These are phyloP conservation scores for Propithecus deckenii DNA, from an alignment of 2,797 vertebrate species.

Conservation along the genomic window DNA sequence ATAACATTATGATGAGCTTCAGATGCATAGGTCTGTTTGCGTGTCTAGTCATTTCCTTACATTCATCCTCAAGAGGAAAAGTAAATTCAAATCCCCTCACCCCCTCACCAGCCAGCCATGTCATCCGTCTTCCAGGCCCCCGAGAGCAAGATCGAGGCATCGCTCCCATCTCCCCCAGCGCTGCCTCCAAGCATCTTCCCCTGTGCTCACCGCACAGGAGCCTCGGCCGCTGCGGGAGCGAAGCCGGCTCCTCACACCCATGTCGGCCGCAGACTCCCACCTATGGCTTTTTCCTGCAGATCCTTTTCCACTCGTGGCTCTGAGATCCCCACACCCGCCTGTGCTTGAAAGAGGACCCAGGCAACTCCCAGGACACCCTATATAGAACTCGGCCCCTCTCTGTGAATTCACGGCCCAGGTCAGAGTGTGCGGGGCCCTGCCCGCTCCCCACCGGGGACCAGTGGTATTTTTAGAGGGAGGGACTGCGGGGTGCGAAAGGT, in stretches of 20 bases:
- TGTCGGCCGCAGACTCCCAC: neutral
- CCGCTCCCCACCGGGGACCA: neutral
- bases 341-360: neutral
- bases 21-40: neutral
- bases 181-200: no score
- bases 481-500: neutral
- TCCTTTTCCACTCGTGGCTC: neutral
- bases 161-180: neutral
- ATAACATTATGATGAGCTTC: neutral
- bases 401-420: neutral
- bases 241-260: accelerated
- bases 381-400: neutral
- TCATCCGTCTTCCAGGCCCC: neutral
- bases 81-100: neutral
- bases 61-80: slow-evolving; percentile 12
- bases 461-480: neutral
- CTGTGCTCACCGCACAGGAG: neutral
- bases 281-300: neutral
- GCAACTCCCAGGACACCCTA: neutral
- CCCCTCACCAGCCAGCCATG: neutral
- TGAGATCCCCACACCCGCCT: neutral
- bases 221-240: neutral
- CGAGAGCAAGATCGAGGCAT: neutral
- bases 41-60: slow-evolving; percentile 1
- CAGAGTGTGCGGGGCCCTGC: neutral